Conservation (phyloP, 2,113 vertebrate species). For the Camelus bactrianus region DNA sequence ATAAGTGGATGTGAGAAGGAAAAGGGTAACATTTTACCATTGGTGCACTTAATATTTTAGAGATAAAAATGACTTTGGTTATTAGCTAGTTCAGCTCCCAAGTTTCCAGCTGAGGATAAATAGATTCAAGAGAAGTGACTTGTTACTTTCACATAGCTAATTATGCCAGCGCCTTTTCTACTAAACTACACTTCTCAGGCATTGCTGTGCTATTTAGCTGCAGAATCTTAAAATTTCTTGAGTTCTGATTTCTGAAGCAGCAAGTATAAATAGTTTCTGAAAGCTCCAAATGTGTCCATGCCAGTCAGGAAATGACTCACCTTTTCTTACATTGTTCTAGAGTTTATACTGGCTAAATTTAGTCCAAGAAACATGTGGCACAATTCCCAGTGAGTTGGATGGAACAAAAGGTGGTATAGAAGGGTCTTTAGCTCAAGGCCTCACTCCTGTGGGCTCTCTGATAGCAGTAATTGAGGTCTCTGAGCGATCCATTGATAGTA, state of each 20-base stretch:
- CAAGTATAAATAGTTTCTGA: conserved; percentile 55
- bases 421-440: not conserved
- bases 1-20: not conserved
- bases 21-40: conserved; percentile 2
- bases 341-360: conserved; percentile 46
- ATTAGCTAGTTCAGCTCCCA: not conserved
- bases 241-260: conserved; percentile 54
- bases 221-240: conserved; percentile 36
- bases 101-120: conserved; percentile 40
- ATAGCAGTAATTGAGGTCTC: not conserved
- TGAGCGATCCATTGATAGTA: not conserved
- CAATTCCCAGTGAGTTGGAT: not conserved
- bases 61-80: conserved; percentile 14
- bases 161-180: not conserved
- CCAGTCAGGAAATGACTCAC: conserved; percentile 61
- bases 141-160: not conserved
- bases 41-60: conserved; percentile 4
- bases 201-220: not conserved
- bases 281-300: not conserved
- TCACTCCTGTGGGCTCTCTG: not conserved
- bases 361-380: not conserved
- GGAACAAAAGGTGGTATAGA: not conserved
- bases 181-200: not conserved
- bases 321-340: conserved; percentile 56
- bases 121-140: conserved; percentile 11